phyloP scores from a whole-genome alignment of 2,113 vertebrate species.

The Crypturellus undulatus region DNA sequence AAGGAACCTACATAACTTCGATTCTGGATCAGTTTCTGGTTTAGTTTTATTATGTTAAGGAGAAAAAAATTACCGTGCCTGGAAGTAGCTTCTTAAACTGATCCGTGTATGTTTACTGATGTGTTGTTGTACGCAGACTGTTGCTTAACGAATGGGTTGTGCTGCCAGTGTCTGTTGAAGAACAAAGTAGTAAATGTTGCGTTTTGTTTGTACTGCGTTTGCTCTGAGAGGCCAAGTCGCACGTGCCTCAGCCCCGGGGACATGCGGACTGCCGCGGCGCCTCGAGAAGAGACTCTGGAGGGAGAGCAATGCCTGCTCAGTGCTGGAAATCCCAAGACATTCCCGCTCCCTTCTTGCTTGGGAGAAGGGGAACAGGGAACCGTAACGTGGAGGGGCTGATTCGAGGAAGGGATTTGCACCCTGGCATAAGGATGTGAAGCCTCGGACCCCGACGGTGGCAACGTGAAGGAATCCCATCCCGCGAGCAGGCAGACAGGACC shows the following conservation, averaged over 20 bases:
- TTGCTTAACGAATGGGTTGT: neutral
- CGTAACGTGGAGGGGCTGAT: neutral
- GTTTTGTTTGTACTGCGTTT: neutral
- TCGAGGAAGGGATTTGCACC: neutral
- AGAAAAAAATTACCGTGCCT: neutral
- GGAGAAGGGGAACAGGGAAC: neutral
- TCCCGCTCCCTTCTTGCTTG: neutral
- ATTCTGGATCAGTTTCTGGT: neutral
- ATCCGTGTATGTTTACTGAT: fast-evolving
- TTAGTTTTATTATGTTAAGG: neutral
- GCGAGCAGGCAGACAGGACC: neutral
- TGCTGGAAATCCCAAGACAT: neutral
- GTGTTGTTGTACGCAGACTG: fast-evolving
- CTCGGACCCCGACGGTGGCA: too few species aligned
- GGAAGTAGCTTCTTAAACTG: neutral
- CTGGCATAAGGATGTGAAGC: neutral
- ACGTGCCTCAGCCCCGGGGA: neutral
- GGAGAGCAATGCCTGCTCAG: fast-evolving
- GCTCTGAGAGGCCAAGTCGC: neutral
- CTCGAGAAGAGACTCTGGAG: fast-evolving
- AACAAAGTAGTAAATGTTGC: neutral
- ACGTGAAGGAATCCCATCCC: neutral
- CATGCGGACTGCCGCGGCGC: too few species aligned
- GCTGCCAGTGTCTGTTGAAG: neutral
- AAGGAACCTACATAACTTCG: neutral